Base-by-base conservation (phyloP, 2,888 invertebrate genomes). In the Brenthis daphne region DNA sequence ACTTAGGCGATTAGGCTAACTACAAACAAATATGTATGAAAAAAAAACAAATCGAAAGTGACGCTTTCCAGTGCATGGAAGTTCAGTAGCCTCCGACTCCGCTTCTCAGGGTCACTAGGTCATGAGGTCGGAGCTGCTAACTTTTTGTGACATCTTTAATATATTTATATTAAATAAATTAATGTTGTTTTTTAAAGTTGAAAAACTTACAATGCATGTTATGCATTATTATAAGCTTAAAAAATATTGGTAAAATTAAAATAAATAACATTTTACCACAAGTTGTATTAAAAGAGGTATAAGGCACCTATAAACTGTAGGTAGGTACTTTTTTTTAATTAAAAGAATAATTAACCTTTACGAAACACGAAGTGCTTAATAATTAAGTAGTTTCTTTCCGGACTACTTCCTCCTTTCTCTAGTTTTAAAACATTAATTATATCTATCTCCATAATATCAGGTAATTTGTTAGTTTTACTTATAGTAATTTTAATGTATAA, bases 1-100 rank as follows among this genome's bases (percentile, higher is more conserved):
- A 11, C 37, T 43, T 43, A 37, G 1, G 8, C 37, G 37, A 37
- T 37, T 37, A 43, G 37, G 37, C 37, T 43, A 43, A 43, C 37
- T 33, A n/a, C 29, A n/a, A 8, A 12, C 47, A 58, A 58, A 48
- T 20, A 48, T 48, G 48, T n/a, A 24, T 48, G n/a, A 20, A 8
- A 29, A 20, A 20, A 11, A n/a, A 50, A 60, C 14, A 50, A 75
- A 84, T 80, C 79, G 87, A 90, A 89, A 89, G 88, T 88, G 86
- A 88, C 83, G 83, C 82, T 79, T 80, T 85, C 84, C 81, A 81
- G 84, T 80, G 79, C 77, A 77, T 68, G 82, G 84, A 81, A 81
- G 86, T 85, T 85, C 80, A 83, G 76, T 77, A 74, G 80, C 80
- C 76, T 79, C 82, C 79, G 77, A 76, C 71, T 69, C 68, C 75